phyloP scores from a whole-genome alignment of 2,888 invertebrate species.

The Stenodema calcarata region DNA sequence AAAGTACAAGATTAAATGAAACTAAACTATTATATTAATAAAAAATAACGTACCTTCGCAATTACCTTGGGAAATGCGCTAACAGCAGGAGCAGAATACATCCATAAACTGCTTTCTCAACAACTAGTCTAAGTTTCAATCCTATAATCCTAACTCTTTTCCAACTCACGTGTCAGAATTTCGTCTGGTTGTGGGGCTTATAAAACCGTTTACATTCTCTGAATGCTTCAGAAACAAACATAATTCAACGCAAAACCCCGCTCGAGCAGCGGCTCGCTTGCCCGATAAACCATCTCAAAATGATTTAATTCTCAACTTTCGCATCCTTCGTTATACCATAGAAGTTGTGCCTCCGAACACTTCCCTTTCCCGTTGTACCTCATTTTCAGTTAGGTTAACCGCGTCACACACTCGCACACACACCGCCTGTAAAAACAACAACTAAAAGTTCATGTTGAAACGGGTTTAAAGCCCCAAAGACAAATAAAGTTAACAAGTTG shows the following conservation, averaged over 20 bases:
- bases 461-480: background rate
- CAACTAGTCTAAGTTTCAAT: too few relatives aligned
- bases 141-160: background rate
- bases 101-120: too few relatives aligned
- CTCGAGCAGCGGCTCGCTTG: background rate
- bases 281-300: background rate
- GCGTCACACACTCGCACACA: background rate
- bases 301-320: background rate
- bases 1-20: too few relatives aligned
- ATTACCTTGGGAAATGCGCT: too few relatives aligned
- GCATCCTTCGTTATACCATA: background rate
- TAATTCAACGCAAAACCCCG: background rate
- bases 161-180: background rate
- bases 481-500: conserved; percentile 33
- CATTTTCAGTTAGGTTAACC: conserved; percentile 14
- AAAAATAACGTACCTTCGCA: too few relatives aligned
- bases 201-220: background rate
- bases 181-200: background rate
- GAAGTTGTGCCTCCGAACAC: background rate
- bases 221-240: background rate
- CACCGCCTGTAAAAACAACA: background rate
- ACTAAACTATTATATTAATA: too few relatives aligned
- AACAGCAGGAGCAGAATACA: too few relatives aligned
- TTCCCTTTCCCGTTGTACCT: background rate
- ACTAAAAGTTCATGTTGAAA: background rate